Evolutionary conservation across 2,113 vertebrate genomes (phyloP).

Genomic region (Mohoua ochrocephala): DNA sequence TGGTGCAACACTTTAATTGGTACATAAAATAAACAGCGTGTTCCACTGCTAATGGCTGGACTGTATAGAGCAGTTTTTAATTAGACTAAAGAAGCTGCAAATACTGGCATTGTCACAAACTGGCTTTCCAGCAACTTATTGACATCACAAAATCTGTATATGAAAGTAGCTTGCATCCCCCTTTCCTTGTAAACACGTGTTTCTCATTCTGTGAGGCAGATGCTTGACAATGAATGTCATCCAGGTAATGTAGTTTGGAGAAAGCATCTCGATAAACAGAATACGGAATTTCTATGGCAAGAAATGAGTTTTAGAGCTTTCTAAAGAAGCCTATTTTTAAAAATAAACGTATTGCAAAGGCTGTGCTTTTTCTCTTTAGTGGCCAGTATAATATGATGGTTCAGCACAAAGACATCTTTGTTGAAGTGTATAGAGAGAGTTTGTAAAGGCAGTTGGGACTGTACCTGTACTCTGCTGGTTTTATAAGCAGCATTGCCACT

Average conservation of each 20-base stretch:
- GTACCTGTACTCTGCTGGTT: neutral
- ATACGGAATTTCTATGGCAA: neutral
- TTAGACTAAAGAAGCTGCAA: conserved; percentile 1
- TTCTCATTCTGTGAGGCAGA: neutral
- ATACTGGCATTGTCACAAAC: neutral
- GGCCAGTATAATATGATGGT: neutral
- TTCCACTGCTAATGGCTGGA: neutral
- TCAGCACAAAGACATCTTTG: neutral
- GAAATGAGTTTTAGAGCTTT: conserved; percentile 31
- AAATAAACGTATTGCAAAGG: neutral
- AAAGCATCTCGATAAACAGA: conserved; percentile 3
- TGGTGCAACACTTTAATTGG: neutral
- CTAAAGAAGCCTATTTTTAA: neutral
- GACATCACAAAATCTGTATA: conserved; percentile 6
- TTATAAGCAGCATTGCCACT: neutral
- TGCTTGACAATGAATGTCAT: neutral
- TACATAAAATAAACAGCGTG: neutral
- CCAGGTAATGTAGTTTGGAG: neutral
- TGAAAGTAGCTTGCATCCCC: neutral
- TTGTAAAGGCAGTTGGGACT: neutral
- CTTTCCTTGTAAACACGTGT: neutral
- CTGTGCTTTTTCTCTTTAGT: neutral
- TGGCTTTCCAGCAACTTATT: neutral
- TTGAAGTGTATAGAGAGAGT: neutral
- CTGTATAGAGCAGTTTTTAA: neutral